A percentile compares a stretch with the other conserved stretches of the same genome.
phyloP scores from a whole-genome alignment of 2,888 invertebrate species.

The Callimorpha dominula region DNA sequence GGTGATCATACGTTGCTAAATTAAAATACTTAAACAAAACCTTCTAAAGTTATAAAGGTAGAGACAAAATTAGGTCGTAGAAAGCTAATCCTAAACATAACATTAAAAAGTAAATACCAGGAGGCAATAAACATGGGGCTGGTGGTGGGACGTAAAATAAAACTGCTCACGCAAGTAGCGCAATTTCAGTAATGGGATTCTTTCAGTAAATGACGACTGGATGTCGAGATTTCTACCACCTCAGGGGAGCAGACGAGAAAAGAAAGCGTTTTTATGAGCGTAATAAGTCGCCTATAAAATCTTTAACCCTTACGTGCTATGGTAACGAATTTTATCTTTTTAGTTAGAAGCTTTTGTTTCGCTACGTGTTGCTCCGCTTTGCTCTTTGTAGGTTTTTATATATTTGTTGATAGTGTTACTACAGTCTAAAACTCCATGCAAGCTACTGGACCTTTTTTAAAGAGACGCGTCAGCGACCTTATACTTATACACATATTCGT shows the following conservation, averaged over 20 bases:
- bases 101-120: constrained; percentile 46
- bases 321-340: constrained; percentile 36
- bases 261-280: constrained; percentile 68
- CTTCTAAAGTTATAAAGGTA: constrained; percentile 11
- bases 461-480: background rate
- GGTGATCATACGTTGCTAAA: background rate
- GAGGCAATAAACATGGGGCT: constrained; percentile 56
- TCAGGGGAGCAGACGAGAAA: constrained; percentile 54
- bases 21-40: constrained; percentile 3
- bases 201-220: constrained; percentile 64
- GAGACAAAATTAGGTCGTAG: constrained; percentile 13
- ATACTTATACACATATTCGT: no score
- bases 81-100: constrained; percentile 35
- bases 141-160: constrained; percentile 66
- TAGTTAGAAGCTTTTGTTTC: constrained; percentile 14
- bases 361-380: background rate
- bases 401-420: background rate
- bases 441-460: background rate
- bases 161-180: constrained; percentile 68
- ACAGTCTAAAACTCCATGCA: background rate
- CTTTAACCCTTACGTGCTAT: constrained; percentile 52
- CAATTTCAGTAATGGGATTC: constrained; percentile 71
- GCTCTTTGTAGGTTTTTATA: background rate
- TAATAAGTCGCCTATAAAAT: constrained; percentile 62
- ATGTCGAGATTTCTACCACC: constrained; percentile 58